Conservation (phyloP, 2,888 invertebrate genomes). For the Zeuzera pyrina region DNA sequence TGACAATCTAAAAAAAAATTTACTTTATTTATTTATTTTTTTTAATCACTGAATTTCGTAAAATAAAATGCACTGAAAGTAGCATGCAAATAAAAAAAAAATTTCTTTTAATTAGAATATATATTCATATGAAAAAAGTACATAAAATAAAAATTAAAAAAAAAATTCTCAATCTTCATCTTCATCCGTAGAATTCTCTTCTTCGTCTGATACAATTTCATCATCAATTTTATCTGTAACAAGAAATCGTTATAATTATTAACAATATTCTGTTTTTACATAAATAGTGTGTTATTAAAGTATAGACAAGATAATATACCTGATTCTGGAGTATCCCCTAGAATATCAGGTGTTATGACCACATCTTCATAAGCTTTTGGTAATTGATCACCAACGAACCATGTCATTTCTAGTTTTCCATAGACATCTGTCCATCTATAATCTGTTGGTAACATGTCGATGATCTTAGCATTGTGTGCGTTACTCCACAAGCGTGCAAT, state of each 20-base stretch:
- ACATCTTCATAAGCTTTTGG: slow-evolving; percentile 22
- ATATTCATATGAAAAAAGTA: not conserved
- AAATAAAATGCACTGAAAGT: not conserved
- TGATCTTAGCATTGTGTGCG: slow-evolving; percentile 17
- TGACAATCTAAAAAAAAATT: not conserved
- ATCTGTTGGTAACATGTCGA: slow-evolving; percentile 17
- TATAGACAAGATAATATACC: slow-evolving; percentile 12
- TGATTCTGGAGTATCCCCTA: slow-evolving; percentile 16
- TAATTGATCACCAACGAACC: slow-evolving; percentile 20
- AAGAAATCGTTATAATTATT: slow-evolving; percentile 1
- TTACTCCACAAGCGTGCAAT: slow-evolving; percentile 23
- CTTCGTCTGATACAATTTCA: not conserved
- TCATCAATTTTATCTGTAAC: slow-evolving; percentile 1
- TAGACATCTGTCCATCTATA: slow-evolving; percentile 12
- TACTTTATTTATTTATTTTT: not conserved
- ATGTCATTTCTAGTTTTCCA: slow-evolving; percentile 10
- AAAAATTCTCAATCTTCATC: not conserved
- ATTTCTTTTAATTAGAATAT: slow-evolving; percentile 1
- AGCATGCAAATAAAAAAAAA: slow-evolving; percentile 1
- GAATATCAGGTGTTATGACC: slow-evolving; percentile 20
- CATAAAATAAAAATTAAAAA: not conserved
- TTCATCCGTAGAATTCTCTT: slow-evolving; percentile 2
- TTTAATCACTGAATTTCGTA: not conserved
- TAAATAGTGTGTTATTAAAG: slow-evolving; percentile 9
- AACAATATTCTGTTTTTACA: slow-evolving; percentile 9